These are phyloP conservation scores for Austrolebias charrua DNA, from an alignment of 2,797 vertebrate genomes.

Conservation along the genomic window DNA sequence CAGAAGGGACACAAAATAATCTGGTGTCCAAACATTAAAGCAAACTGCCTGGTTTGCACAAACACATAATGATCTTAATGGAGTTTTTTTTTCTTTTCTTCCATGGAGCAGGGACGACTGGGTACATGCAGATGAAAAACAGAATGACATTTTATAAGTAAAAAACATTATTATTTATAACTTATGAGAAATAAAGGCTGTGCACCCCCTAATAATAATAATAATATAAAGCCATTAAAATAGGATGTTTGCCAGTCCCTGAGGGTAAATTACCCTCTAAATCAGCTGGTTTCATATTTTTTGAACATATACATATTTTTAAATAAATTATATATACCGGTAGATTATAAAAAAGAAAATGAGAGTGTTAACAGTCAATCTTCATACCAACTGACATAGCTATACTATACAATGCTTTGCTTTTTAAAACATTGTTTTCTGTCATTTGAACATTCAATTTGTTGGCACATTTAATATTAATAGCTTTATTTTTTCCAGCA, in stretches of 20 bases:
- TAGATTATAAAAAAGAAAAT: no score
- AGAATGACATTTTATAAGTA: conserved; percentile 18
- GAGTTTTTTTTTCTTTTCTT: conserved; percentile 16
- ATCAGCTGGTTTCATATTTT: no score
- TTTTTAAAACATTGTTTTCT: background rate
- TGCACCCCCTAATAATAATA: conserved; percentile 40
- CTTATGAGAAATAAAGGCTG: conserved; percentile 30
- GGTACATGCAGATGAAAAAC: conserved; percentile 7
- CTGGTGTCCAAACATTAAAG: conserved; percentile 26
- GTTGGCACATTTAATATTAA: conserved; percentile 12
- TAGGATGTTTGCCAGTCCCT: conserved; percentile 2
- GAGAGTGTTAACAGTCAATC: no score
- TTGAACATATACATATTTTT: conserved; percentile 4
- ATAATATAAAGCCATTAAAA: conserved; percentile 27
- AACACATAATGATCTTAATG: conserved; percentile 20
- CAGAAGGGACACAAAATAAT: conserved; percentile 12
- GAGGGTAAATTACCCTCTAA: conserved; percentile 25
- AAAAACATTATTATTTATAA: no score
- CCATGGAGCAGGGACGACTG: conserved; percentile 9
- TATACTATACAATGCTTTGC: no score
- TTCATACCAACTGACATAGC: no score
- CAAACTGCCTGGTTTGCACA: conserved; percentile 28
- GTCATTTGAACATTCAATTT: background rate
- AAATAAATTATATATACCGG: no score
- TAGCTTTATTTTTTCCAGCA: conserved; percentile 6